These are phyloP conservation scores for Pampus argenteus DNA, from an alignment of 2,797 vertebrate genomes.

Conservation along the genomic window DNA sequence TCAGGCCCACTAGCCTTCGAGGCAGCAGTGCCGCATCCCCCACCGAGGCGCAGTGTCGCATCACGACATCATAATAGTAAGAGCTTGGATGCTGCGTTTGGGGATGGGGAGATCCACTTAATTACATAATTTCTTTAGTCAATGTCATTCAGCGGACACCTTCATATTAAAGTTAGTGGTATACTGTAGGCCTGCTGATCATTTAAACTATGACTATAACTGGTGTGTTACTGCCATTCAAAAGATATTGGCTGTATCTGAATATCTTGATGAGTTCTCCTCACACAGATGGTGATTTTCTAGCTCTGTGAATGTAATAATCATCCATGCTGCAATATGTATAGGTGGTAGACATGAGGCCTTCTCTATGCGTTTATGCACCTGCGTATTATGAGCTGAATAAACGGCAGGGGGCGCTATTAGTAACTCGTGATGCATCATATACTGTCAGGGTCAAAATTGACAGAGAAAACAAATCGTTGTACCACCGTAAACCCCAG, in stretches of 20 bases:
- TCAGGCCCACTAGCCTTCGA: constrained; percentile 43
- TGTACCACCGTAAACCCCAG: not conserved
- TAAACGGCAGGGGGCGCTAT: constrained; percentile 71
- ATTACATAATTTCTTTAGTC: not conserved
- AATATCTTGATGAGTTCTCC: not conserved
- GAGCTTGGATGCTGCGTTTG: constrained; percentile 9
- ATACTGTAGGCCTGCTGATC: constrained; percentile 2
- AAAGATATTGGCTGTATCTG: not conserved
- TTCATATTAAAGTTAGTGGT: constrained; percentile 12
- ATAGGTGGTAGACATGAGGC: constrained; percentile 33
- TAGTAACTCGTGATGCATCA: constrained; percentile 23
- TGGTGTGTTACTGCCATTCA: constrained; percentile 12
- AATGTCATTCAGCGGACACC: constrained; percentile 51
- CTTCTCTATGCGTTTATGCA: constrained; percentile 42
- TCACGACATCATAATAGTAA: constrained; percentile 63
- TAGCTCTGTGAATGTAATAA: not conserved
- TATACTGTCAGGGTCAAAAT: not conserved
- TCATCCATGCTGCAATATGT: constrained; percentile 1
- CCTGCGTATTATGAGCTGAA: constrained; percentile 34
- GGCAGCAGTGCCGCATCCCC: constrained; percentile 65
- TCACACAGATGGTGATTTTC: not conserved
- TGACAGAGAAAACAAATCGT: not conserved
- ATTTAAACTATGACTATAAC: not conserved
- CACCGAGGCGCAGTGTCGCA: constrained; percentile 70
- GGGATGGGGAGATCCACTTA: constrained; percentile 4